phyloP scores from a whole-genome alignment of 92 coral and sea anemone genomes.

The Zoanthus solanderi region DNA sequence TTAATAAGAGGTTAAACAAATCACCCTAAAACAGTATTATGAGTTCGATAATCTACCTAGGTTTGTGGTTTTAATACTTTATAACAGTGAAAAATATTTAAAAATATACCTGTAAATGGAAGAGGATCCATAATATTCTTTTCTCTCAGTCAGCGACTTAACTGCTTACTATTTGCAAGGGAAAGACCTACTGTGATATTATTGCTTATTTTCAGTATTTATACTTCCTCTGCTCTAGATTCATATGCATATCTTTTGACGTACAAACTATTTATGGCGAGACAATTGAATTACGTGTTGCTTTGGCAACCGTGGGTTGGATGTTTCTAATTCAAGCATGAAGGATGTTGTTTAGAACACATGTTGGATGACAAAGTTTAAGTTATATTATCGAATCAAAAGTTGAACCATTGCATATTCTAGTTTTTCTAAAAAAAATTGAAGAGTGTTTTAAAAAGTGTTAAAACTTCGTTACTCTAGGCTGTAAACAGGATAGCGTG shows the following conservation, averaged over 20 bases:
- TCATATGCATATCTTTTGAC: slow-evolving; percentile 31
- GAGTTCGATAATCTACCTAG: not conserved
- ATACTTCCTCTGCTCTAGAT: slow-evolving; percentile 10
- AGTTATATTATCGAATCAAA: not conserved
- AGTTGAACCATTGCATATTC: not conserved
- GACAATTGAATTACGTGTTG: slow-evolving; percentile 41
- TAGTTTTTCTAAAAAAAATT: not conserved
- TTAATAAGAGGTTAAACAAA: not conserved
- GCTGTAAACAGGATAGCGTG: slow-evolving; percentile 25
- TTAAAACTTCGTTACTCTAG: not conserved
- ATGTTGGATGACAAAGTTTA: not conserved
- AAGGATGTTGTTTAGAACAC: slow-evolving; percentile 7
- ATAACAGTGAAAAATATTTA: not conserved
- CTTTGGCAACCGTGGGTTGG: slow-evolving; percentile 23
- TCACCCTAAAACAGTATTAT: not conserved
- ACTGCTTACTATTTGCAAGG: slow-evolving; percentile 15
- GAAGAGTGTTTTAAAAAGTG: not conserved
- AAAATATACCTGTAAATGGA: slow-evolving; percentile 40
- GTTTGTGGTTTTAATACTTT: not conserved
- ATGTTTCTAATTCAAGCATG: slow-evolving; percentile 18
- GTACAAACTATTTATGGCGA: slow-evolving; percentile 49
- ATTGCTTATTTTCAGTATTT: not conserved
- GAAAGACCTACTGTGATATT: slow-evolving; percentile 34
- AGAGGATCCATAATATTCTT: slow-evolving; percentile 33
- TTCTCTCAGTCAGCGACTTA: slow-evolving; percentile 3